These are phyloP conservation scores for Chloroceryle aenea DNA, from an alignment of 2,113 vertebrate genomes.

Conservation along the genomic window DNA sequence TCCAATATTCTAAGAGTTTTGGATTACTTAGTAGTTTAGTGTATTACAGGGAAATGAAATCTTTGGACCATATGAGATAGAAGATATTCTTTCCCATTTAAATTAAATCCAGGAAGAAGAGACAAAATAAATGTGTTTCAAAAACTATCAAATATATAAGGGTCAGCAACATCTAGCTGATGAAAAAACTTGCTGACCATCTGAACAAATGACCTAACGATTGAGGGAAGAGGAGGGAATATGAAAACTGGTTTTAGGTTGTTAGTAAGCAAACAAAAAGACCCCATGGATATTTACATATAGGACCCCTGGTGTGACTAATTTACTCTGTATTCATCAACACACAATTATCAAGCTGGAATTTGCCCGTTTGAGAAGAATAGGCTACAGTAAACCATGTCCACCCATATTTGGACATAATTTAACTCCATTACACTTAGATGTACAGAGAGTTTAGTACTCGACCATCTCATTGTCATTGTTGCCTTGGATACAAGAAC, in stretches of 20 bases:
- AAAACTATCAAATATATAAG: neutral
- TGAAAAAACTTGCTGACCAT: neutral
- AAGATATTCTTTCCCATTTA: neutral
- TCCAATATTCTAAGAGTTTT: neutral
- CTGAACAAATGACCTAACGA: neutral
- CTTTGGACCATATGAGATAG: neutral
- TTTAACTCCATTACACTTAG: neutral
- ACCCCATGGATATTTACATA: neutral
- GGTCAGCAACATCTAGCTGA: neutral
- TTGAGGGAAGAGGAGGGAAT: neutral
- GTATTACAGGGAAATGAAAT: neutral
- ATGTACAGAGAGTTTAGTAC: neutral
- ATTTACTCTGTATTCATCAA: neutral
- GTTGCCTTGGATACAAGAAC: conserved; percentile 37
- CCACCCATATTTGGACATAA: neutral
- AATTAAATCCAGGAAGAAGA: neutral
- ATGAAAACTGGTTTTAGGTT: neutral
- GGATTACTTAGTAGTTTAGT: neutral
- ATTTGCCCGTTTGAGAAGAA: neutral
- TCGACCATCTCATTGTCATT: neutral
- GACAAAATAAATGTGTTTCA: neutral
- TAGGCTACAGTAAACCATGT: neutral
- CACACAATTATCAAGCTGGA: neutral
- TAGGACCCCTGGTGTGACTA: neutral
- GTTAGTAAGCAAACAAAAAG: neutral